Evolutionary conservation across 2,888 invertebrate species (phyloP), one percentile per base, ranked within the genome.

Genomic region (Criorhina ranunculi): DNA sequence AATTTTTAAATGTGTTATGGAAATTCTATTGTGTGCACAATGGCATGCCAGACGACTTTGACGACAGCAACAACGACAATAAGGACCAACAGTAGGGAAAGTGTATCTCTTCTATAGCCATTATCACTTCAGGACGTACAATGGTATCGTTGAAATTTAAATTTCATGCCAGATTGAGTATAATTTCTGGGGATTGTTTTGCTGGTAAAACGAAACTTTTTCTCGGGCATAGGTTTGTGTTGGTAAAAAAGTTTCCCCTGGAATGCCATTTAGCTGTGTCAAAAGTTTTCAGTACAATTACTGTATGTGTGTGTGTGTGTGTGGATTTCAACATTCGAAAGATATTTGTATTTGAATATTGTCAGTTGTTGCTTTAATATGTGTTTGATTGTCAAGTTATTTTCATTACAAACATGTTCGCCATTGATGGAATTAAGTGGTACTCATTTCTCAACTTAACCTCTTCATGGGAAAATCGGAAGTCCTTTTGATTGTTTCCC

Each of bases 1-100:
- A 76, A 67, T 76, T 67, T 59, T 67, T 67, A 59, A 76, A 59
- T 76, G 66, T 59, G 59, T 76, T 76, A 76, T 67, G 66, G 76
- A 76, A 67, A 67, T 76, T 76, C 76, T 67, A 67, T 76, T 76
- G 76, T 76, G 59, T 59, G 76, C 40, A 49, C 40, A 57, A 57
- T 59, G 51, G 12, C 67, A 42, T 57, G 40, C 46, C 66, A 67
- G 44, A 42, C 72, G 33, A 49, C 24, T 37, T 17, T 11, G n/a
- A 57, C 19, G 31, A 49, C 24, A 11, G 9, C 35, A 24, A 42
- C 44, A 31, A 37, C 12, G 46, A 29, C 12, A 8, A 59, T 17
- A 17, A 49, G 17, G 33, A 11, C 66, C 12, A 44, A 2, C 35
- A 33, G 11, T n/a, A 49, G 35, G 57, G 75, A 64, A 57, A 57